phyloP scores from a whole-genome alignment of 2,888 invertebrate species.

The Eupelmus urozonus region DNA sequence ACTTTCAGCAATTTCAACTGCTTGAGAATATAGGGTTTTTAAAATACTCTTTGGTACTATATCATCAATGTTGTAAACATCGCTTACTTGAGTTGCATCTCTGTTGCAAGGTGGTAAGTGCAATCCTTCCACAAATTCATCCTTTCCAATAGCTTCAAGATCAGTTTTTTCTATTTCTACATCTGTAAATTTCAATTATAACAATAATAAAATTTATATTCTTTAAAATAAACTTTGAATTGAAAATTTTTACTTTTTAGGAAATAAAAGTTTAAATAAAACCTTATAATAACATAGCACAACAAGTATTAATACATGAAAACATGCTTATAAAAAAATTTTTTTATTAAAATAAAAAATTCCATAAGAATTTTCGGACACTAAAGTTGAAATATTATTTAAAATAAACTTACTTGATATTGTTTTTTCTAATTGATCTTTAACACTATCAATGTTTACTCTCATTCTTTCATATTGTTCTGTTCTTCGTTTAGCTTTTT shows the following conservation, averaged over 20 bases:
- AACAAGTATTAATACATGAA: no score
- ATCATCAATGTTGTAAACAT: conserved; percentile 72
- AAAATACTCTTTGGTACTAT: conserved; percentile 71
- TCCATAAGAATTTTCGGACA: background rate
- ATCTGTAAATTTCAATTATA: no score
- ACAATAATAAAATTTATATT: background rate
- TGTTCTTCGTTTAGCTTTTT: conserved; percentile 80
- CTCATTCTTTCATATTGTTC: conserved; percentile 82
- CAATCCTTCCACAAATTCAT: conserved; percentile 61
- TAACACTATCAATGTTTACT: conserved; percentile 80
- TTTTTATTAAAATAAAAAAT: background rate
- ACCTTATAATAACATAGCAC: no score
- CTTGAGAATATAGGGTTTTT: conserved; percentile 65
- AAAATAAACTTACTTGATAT: conserved; percentile 76
- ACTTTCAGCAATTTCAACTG: conserved; percentile 62
- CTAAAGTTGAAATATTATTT: background rate
- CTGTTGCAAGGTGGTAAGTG: conserved; percentile 70
- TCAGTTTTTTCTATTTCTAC: conserved; percentile 64
- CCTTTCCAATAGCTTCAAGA: conserved; percentile 55
- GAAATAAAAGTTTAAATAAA: no score
- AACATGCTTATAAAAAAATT: conserved; percentile 27
- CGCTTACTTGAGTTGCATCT: conserved; percentile 67
- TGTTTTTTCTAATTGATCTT: conserved; percentile 80
- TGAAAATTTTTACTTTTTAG: background rate
- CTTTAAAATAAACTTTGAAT: no score